phyloP scores from a whole-genome alignment of 2,797 vertebrate species.

The Malurus leucopterus region DNA sequence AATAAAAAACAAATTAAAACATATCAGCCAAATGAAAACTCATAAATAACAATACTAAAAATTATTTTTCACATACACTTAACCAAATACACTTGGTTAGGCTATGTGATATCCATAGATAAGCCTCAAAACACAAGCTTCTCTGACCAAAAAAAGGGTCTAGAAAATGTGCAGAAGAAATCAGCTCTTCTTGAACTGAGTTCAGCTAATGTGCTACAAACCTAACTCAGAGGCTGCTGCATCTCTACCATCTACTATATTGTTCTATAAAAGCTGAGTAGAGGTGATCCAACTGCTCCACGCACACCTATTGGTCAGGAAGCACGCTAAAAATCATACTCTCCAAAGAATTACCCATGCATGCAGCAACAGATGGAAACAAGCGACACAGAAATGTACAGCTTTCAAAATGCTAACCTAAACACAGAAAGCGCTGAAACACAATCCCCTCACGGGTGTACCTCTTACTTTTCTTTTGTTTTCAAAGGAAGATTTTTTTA shows the following conservation, averaged over 20 bases:
- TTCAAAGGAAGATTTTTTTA: neutral
- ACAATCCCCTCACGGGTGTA: neutral
- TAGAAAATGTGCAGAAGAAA: neutral
- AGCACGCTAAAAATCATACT: neutral
- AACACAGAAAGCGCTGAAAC: neutral
- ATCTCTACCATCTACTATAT: neutral
- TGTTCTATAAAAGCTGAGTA: neutral
- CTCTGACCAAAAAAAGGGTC: neutral
- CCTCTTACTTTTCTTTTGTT: neutral
- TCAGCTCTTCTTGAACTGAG: neutral
- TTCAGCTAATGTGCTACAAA: neutral
- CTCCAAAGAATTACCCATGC: neutral
- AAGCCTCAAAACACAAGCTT: neutral
- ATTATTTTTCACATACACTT: neutral
- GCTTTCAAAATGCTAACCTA: neutral
- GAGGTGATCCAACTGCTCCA: neutral
- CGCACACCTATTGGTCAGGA: neutral
- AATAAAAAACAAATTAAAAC: neutral
- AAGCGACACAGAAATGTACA: neutral
- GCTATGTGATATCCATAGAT: neutral
- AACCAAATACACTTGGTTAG: neutral
- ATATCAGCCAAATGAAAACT: neutral
- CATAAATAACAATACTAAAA: neutral
- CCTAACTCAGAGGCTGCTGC: neutral
- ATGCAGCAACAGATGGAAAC: conserved; percentile 2